Percentiles rank a stretch among this genome's conserved stretches.
Evolutionary conservation across 2,888 invertebrate species (phyloP).

Genomic region (Sinotaia quadrata): DNA sequence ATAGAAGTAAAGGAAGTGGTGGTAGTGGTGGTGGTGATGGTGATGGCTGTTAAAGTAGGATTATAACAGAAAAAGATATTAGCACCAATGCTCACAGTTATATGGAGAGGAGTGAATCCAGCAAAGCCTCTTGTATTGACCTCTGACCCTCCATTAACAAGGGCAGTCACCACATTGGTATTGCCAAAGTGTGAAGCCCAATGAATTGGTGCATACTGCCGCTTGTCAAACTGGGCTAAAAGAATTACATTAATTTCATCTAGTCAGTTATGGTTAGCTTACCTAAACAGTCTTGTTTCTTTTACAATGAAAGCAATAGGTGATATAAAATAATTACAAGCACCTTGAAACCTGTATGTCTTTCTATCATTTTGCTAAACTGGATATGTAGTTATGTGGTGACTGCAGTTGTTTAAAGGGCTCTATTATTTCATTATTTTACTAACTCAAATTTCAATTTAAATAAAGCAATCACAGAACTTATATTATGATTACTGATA

Average conservation of each 20-base stretch:
- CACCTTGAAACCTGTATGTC: too few relatives aligned
- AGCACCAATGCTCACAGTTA: conserved; percentile 57
- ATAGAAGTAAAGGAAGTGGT: too few relatives aligned
- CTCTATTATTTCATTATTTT: too few relatives aligned
- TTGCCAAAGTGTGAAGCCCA: conserved; percentile 69
- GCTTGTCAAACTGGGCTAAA: conserved; percentile 65
- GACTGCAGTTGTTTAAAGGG: too few relatives aligned
- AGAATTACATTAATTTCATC: conserved; percentile 20
- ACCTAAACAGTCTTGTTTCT: neutral
- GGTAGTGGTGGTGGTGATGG: too few relatives aligned
- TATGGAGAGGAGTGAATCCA: conserved; percentile 68
- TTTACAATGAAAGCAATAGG: neutral
- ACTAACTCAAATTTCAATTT: too few relatives aligned
- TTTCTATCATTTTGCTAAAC: too few relatives aligned
- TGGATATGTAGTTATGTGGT: too few relatives aligned
- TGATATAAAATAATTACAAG: neutral
- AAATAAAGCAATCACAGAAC: too few relatives aligned
- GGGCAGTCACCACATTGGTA: conserved; percentile 56
- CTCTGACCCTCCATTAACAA: conserved; percentile 66
- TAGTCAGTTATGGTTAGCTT: too few relatives aligned
- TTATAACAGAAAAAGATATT: neutral
- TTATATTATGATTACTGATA: too few relatives aligned
- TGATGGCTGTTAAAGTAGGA: too few relatives aligned
- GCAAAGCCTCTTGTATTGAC: conserved; percentile 66
- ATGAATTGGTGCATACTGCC: conserved; percentile 68